Evolutionary conservation across 2,113 vertebrate genomes (phyloP).

Genomic region (Paraplagusia blochii): DNA sequence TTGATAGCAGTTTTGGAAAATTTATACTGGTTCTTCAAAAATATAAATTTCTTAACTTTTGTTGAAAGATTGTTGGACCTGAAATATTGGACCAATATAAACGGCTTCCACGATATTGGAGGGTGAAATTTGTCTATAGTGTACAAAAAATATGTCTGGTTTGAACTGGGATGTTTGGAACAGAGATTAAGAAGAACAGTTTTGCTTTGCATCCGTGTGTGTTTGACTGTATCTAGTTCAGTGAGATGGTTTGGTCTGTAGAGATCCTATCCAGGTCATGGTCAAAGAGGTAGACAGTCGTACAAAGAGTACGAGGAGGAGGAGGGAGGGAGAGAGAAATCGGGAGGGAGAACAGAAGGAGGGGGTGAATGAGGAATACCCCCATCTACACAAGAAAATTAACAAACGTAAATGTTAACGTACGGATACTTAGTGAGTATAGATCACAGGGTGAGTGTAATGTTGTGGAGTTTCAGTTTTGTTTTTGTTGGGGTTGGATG

Average conservation of each 20-base stretch:
- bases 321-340: conserved; percentile 14
- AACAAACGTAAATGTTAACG: neutral
- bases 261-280: conserved; percentile 72
- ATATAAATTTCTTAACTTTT: neutral
- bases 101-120: neutral
- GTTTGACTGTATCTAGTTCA: conserved; percentile 71
- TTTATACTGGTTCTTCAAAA: neutral
- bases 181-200: conserved; percentile 3
- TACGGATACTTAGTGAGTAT: no score
- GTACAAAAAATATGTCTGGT: no score
- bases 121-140: no score
- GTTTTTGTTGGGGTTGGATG: no score
- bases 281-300: conserved; percentile 42
- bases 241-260: conserved; percentile 59
- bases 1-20: no score
- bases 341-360: neutral
- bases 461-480: no score
- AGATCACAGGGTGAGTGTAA: no score
- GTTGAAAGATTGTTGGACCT: neutral
- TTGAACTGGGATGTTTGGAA: conserved; percentile 3
- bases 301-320: neutral
- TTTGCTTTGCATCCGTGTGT: conserved; percentile 22
- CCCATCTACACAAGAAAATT: conserved; percentile 8
- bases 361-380: conserved; percentile 31
- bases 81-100: neutral